These are phyloP conservation scores for Pseudachorutes palmiensis DNA, from an alignment of 1,140 invertebrate genomes.

Conservation along the genomic window DNA sequence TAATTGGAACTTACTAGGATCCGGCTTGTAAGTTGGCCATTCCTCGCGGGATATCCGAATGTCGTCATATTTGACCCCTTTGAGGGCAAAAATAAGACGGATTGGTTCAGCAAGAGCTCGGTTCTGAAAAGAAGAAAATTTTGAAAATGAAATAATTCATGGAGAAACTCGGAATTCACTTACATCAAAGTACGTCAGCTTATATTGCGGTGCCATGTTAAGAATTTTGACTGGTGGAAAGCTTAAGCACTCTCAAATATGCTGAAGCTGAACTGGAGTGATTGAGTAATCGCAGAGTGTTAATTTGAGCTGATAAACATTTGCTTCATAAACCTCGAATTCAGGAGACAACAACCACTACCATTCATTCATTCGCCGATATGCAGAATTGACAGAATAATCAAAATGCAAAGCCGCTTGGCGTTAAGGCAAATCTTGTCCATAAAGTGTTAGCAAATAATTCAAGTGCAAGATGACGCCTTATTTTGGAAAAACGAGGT, in stretches of 20 bases:
- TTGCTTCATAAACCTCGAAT: no score
- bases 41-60: conserved; percentile 40
- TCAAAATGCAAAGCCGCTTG: no score
- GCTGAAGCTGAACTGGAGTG: neutral
- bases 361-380: no score
- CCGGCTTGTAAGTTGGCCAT: conserved; percentile 44
- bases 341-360: no score
- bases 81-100: conserved; percentile 49
- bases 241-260: neutral
- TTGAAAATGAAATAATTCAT: neutral
- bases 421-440: no score
- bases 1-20: conserved; percentile 16
- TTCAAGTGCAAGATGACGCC: no score
- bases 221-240: neutral
- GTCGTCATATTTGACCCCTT: conserved; percentile 47
- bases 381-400: no score
- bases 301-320: no score
- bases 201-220: conserved; percentile 11
- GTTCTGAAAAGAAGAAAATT: neutral
- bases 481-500: no score
- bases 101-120: conserved; percentile 14
- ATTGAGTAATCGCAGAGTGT: no score
- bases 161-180: neutral
- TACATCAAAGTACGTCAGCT: conserved; percentile 12
- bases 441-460: no score